Conservation (phyloP, 2,797 vertebrate genomes). For the Brachyalestes nurse region DNA sequence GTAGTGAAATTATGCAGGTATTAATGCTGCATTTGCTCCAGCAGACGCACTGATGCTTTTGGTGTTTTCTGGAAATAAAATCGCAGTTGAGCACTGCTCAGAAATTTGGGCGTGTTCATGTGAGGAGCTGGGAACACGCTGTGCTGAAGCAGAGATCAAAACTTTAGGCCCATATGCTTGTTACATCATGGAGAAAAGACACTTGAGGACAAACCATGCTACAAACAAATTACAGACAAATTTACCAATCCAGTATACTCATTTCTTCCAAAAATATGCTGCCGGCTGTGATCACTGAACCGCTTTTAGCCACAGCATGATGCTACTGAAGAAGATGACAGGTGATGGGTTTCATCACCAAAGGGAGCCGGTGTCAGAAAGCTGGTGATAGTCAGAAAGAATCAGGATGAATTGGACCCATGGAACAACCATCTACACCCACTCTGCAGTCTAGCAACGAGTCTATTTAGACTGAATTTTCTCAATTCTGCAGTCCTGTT, state of each 20-base stretch:
- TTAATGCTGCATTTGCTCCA: neutral
- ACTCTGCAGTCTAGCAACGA: neutral
- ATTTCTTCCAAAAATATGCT: neutral
- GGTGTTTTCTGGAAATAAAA: conserved; percentile 21
- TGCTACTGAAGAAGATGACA: neutral
- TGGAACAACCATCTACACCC: neutral
- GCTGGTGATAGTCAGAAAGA: neutral
- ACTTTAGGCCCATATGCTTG: neutral
- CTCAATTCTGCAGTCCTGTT: neutral
- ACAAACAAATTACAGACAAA: neutral
- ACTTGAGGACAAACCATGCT: neutral
- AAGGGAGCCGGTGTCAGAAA: neutral
- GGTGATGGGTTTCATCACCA: conserved; percentile 3
- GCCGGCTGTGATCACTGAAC: neutral
- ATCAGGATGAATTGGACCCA: neutral
- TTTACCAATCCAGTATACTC: neutral
- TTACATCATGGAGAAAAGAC: neutral
- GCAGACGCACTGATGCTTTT: neutral
- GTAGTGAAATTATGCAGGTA: neutral
- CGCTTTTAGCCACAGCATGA: conserved; percentile 11
- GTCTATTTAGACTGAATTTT: neutral
- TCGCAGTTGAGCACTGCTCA: neutral
- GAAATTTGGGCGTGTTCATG: neutral
- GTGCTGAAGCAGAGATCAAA: conserved; percentile 21
- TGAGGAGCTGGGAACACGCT: conserved; percentile 2